phyloP scores from a whole-genome alignment of 2,797 vertebrate genomes.

The Eulemur albifrons region DNA sequence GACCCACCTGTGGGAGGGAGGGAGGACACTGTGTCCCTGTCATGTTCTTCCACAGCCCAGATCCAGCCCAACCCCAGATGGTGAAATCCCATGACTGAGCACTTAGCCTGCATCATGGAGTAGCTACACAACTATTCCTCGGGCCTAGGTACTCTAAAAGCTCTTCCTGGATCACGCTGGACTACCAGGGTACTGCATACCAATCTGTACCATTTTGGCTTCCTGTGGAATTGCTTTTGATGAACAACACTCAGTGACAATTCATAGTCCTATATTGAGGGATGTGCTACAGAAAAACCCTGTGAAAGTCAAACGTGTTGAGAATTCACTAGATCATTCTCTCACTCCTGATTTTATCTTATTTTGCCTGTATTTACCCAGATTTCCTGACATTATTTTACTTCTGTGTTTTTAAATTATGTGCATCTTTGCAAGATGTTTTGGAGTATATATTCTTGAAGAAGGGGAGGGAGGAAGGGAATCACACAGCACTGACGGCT shows the following conservation, averaged over 20 bases:
- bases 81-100: background rate
- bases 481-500: conserved; percentile 26
- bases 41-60: background rate
- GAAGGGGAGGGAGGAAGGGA: background rate
- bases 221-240: conserved; percentile 2
- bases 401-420: conserved; percentile 16
- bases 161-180: background rate
- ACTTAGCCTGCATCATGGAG: background rate
- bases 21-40: background rate
- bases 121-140: background rate
- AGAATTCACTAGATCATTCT: background rate
- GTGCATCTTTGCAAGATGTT: conserved; percentile 19
- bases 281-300: background rate
- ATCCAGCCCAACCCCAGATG: background rate
- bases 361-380: background rate
- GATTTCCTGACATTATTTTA: background rate
- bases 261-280: background rate
- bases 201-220: background rate
- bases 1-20: background rate
- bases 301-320: background rate
- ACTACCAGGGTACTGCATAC: background rate
- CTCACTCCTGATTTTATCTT: background rate
- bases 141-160: background rate
- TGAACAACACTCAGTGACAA: background rate
- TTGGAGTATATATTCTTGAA: background rate